Percentiles rank a stretch among this genome's conserved stretches.
These are phyloP conservation scores for Macrochelys suwanniensis DNA, from an alignment of 2,797 vertebrate species.

Conservation along the genomic window DNA sequence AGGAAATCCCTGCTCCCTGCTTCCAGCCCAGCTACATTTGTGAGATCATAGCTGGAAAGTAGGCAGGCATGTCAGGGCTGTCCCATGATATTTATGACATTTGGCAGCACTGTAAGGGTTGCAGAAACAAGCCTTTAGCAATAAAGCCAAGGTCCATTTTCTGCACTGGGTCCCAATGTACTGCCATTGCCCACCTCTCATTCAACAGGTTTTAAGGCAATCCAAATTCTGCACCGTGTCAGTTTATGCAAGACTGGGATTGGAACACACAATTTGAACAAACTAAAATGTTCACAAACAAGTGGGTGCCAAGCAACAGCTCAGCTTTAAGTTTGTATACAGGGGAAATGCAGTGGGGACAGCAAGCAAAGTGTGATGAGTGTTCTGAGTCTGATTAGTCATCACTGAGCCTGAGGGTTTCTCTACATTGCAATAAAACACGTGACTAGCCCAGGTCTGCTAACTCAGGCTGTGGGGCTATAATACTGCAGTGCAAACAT, in stretches of 20 bases:
- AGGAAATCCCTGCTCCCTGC: not conserved
- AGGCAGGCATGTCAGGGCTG: not conserved
- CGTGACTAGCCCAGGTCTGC: not conserved
- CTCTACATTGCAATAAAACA: not conserved
- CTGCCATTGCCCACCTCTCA: not conserved
- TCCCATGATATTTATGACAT: not conserved
- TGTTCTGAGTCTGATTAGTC: not conserved
- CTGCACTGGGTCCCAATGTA: not conserved
- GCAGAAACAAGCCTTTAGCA: not conserved
- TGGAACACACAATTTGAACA: not conserved
- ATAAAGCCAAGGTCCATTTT: not conserved
- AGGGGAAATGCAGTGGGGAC: not conserved
- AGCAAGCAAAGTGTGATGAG: not conserved
- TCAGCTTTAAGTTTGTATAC: not conserved
- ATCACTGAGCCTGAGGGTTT: not conserved
- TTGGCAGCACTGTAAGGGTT: not conserved
- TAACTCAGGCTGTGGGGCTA: not conserved
- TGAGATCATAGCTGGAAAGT: not conserved
- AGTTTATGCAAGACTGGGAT: not conserved
- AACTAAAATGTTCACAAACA: not conserved
- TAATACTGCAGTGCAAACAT: not conserved
- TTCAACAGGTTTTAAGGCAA: not conserved
- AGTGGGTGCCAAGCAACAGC: not conserved
- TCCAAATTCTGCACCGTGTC: not conserved
- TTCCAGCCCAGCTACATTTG: not conserved